A percentile compares a stretch with the other conserved stretches of the same genome.
Conservation (phyloP, 2,797 vertebrate genomes). For the Rhabdophis nuchalis region DNA sequence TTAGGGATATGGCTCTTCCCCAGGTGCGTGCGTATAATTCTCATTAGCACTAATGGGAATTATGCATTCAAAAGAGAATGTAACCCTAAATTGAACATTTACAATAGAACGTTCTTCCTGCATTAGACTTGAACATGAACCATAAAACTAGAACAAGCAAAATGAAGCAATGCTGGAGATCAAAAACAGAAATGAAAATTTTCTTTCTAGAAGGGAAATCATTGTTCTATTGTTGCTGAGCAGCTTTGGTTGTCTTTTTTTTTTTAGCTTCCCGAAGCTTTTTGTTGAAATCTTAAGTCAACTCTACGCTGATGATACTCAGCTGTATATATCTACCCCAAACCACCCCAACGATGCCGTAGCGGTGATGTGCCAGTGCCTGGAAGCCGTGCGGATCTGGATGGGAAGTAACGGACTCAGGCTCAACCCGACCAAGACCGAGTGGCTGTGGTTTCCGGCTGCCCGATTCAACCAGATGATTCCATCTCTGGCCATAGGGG, state of each 20-base stretch:
- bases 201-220: background rate
- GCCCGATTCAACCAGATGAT: too few species aligned
- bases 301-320: too few species aligned
- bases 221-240: background rate
- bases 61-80: slow-evolving; percentile 23
- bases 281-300: background rate
- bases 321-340: too few species aligned
- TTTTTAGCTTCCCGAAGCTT: background rate
- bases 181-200: slow-evolving; percentile 7
- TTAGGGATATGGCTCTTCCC: slow-evolving; percentile 3
- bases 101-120: slow-evolving; percentile 2
- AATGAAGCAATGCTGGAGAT: slow-evolving; percentile 21
- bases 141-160: slow-evolving; percentile 1
- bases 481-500: too few species aligned
- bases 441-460: too few species aligned
- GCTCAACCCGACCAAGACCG: too few species aligned
- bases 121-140: slow-evolving; percentile 28
- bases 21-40: slow-evolving; percentile 14
- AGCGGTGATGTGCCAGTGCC: too few species aligned
- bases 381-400: too few species aligned
- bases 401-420: too few species aligned
- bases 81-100: slow-evolving; percentile 27
- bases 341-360: too few species aligned
- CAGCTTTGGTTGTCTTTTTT: background rate
- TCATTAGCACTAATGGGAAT: slow-evolving; percentile 31